phyloP scores from a whole-genome alignment of 2,888 invertebrate genomes.

The Apoda limacodes region DNA sequence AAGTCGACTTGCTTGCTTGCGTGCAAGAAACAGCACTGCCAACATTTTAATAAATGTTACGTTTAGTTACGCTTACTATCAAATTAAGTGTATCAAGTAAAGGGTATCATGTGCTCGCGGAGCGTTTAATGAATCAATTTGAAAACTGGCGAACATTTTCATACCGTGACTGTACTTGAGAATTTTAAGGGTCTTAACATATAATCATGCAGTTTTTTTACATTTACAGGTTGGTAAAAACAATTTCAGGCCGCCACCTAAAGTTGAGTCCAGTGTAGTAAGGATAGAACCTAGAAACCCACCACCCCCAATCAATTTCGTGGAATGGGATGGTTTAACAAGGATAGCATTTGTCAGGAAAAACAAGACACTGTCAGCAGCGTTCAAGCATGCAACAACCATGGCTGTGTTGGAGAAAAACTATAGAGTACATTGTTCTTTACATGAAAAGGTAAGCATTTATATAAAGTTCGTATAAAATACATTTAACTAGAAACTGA shows the following conservation, averaged over 20 bases:
- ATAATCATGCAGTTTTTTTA: no score
- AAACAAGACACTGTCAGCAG: slow-evolving; percentile 94
- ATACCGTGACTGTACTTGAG: no score
- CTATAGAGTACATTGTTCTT: slow-evolving; percentile 88
- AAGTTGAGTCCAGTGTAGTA: slow-evolving; percentile 98
- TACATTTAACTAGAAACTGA: no score
- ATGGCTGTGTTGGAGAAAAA: slow-evolving; percentile 90
- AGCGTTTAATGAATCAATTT: no score
- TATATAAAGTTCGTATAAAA: no score
- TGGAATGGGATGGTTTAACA: slow-evolving; percentile 98
- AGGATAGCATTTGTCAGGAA: slow-evolving; percentile 95
- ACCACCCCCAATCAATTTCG: slow-evolving; percentile 94
- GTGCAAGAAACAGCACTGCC: no score
- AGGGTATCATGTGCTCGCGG: no score
- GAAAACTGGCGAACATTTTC: no score
- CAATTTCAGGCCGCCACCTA: slow-evolving; percentile 98
- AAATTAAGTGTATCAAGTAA: no score
- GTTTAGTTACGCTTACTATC: no score
- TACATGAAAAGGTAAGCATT: slow-evolving; percentile 80
- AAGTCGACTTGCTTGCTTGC: no score
- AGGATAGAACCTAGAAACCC: slow-evolving; percentile 97
- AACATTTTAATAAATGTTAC: no score
- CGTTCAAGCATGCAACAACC: slow-evolving; percentile 89
- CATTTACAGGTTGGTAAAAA: slow-evolving; percentile 88
- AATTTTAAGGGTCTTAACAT: not conserved